Evolutionary conservation across 2,797 vertebrate species (phyloP), one percentile per base, ranked within the genome.

Genomic region (Thripadectes ignobilis): DNA sequence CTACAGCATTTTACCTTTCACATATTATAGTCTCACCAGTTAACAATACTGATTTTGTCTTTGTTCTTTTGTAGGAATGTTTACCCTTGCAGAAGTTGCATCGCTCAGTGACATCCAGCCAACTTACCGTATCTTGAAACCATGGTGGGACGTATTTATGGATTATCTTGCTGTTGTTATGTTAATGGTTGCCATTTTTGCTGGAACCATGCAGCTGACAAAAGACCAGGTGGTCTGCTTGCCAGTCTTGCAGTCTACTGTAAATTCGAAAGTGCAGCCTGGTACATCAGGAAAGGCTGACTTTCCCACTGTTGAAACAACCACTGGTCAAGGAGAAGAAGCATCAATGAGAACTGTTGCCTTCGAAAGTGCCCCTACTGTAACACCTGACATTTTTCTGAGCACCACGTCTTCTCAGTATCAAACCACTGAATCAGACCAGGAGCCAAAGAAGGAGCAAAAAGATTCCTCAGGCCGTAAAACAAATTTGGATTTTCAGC

Each of bases 61-160:
- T 96, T 94, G 83, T 71, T 98, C 84, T 98, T 73, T 98, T 98
- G 66, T 96, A 99, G 99, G 99, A 98, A 99, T 99, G 99, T 99
- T 99, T 97, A 99, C 99, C 98, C 99, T 99, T 97, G 99, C 99
- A 84, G 99, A 99, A 98, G 99, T 99, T 98, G 99, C 99, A 97
- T 99, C 99, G 43, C 98, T 99, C 96, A 99, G 99, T 98, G 99
- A 99, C 98, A 99, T 99, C 96, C 99, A 99, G 97, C 99, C 99
- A 89, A 99, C 99, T 32, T 99, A 99, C 93, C 98, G 99, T 58
- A 99, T 99, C 94, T 98, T 99, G 97, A 99, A 99, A 97, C 99
- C 99, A 99, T 99, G 99, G 99, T 99, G 99, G 99, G 99, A 99
- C 87, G 99, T 99, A 66, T 99, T 99, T 97, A 99, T 99, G 99